A percentile compares a stretch with the other conserved stretches of the same genome.
Conservation (phyloP, 2,888 invertebrate species). For the Pollenia labialis region DNA sequence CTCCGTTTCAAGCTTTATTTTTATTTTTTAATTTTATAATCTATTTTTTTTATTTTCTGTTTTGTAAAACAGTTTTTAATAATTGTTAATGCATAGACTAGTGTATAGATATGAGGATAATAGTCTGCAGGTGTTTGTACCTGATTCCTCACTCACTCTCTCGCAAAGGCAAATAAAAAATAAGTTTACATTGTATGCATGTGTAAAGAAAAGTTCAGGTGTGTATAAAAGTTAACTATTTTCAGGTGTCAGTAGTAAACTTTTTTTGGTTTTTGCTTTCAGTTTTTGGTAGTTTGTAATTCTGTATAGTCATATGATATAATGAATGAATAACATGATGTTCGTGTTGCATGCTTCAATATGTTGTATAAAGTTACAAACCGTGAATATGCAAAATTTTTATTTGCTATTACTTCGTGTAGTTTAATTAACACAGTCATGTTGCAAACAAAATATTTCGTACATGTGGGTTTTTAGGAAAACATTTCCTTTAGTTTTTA, state of each 20-base stretch:
- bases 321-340: not conserved
- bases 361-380: not conserved
- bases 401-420: not conserved
- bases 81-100: not conserved
- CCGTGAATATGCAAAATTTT: not conserved
- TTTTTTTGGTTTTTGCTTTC: not conserved
- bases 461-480: not conserved
- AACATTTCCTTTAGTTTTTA: no score
- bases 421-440: constrained; percentile 38
- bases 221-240: not conserved
- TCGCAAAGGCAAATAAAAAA: not conserved
- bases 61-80: not conserved
- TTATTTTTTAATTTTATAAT: not conserved
- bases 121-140: not conserved
- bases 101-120: not conserved
- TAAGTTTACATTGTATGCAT: not conserved
- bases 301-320: not conserved
- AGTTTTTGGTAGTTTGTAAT: no score
- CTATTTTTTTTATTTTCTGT: not conserved
- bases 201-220: not conserved
- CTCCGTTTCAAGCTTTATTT: not conserved
- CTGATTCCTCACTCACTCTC: not conserved
- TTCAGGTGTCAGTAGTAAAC: not conserved
- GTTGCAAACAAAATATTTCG: not conserved
- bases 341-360: constrained; percentile 3